phyloP scores from a whole-genome alignment of 2,888 invertebrate species.

The Synergus laeviventris region DNA sequence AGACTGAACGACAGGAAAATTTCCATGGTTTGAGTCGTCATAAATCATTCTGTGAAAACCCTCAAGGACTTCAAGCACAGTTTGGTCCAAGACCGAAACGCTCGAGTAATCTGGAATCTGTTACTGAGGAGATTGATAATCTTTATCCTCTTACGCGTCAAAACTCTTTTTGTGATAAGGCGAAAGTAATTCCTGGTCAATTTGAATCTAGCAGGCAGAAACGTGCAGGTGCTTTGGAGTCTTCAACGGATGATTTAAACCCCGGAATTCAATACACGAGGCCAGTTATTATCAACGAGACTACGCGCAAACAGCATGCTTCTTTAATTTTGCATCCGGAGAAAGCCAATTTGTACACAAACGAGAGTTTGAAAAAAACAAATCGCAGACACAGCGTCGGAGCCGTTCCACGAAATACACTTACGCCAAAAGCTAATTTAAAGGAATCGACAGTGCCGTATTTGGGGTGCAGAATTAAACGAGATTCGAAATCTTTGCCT shows the following conservation, averaged over 20 bases:
- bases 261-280: background rate
- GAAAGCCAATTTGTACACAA: constrained; percentile 37
- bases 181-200: constrained; percentile 5
- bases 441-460: constrained; percentile 24
- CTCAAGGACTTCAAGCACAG: background rate
- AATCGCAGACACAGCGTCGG: constrained; percentile 41
- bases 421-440: constrained; percentile 40
- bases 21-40: background rate
- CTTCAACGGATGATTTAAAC: background rate
- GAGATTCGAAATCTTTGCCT: constrained; percentile 46
- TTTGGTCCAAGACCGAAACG: background rate
- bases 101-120: background rate
- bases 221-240: background rate
- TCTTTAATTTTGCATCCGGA: constrained; percentile 39
- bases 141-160: background rate
- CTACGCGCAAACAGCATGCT: constrained; percentile 47
- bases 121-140: background rate
- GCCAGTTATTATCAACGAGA: constrained; percentile 35
- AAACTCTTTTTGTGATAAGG: background rate
- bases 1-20: background rate
- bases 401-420: constrained; percentile 44
- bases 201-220: background rate
- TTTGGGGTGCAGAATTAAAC: constrained; percentile 41
- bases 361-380: constrained; percentile 10
- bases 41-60: background rate